Conservation (phyloP, 2,888 invertebrate species). For the Drosophila borealis region DNA sequence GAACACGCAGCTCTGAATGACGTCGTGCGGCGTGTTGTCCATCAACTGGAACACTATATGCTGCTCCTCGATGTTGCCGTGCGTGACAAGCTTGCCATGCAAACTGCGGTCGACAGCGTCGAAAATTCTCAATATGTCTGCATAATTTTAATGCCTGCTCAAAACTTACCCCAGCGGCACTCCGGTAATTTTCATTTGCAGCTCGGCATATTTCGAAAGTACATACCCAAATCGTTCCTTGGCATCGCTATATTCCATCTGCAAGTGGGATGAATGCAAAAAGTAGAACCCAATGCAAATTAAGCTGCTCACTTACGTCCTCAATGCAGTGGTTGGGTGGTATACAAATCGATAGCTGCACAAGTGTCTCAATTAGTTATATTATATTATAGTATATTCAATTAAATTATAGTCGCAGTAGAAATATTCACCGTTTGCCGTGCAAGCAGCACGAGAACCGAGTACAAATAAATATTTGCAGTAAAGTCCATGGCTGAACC, state of each 20-base stretch:
- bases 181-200: conserved; percentile 76
- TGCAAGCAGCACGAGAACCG: conserved; percentile 23
- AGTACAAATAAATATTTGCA: background rate
- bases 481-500: conserved; percentile 47
- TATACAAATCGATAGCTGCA: conserved; percentile 62
- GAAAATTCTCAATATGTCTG: conserved; percentile 8
- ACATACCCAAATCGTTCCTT: conserved; percentile 72
- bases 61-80: conserved; percentile 70
- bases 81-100: conserved; percentile 73
- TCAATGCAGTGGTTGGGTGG: conserved; percentile 68
- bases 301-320: conserved; percentile 59
- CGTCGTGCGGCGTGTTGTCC: conserved; percentile 78
- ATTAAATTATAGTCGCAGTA: background rate
- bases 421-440: conserved; percentile 39
- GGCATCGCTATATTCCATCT: conserved; percentile 69
- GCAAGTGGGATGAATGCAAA: background rate
- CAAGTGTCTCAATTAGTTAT: background rate
- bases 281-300: background rate
- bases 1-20: conserved; percentile 81
- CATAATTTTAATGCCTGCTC: conserved; percentile 2
- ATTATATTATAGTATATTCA: background rate
- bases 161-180: conserved; percentile 75
- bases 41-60: conserved; percentile 80
- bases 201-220: conserved; percentile 73
- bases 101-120: conserved; percentile 57